Conservation (phyloP, 2,113 vertebrate species). For the Fulica atra region DNA sequence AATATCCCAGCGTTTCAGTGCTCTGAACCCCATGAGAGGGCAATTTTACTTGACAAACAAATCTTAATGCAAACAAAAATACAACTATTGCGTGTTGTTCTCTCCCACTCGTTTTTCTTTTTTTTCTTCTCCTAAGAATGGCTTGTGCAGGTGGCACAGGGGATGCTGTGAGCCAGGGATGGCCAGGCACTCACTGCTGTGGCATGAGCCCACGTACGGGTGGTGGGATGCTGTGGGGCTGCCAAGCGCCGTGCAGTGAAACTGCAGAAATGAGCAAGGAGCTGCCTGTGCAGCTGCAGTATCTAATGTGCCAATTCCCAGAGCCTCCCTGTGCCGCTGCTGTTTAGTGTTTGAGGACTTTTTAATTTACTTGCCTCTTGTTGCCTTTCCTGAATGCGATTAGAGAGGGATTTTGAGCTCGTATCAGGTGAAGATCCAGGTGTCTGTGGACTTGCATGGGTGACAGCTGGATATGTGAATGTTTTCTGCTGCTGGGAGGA, state of each 20-base stretch:
- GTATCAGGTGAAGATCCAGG: not conserved
- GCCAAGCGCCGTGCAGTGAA: not conserved
- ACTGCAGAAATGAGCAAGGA: not conserved
- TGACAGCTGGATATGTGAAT: not conserved
- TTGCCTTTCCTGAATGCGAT: not conserved
- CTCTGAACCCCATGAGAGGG: not conserved
- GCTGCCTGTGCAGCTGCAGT: not conserved
- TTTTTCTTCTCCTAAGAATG: not conserved
- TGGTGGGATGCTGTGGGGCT: not conserved
- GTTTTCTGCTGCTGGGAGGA: not conserved
- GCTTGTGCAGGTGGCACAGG: not conserved
- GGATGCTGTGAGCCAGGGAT: not conserved
- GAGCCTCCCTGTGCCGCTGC: not conserved
- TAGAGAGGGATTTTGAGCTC: not conserved
- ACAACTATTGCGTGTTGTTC: not conserved
- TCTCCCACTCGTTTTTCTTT: not conserved
- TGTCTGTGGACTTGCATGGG: not conserved
- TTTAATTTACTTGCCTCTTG: not conserved
- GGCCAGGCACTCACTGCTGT: not conserved
- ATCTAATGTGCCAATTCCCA: not conserved
- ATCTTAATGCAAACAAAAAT: not conserved
- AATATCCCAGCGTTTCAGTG: not conserved
- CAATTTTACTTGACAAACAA: not conserved
- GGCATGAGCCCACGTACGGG: rapidly evolving
- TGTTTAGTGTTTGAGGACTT: not conserved